These are phyloP conservation scores for Periparus ater DNA, from an alignment of 2,797 vertebrate genomes.

Conservation along the genomic window DNA sequence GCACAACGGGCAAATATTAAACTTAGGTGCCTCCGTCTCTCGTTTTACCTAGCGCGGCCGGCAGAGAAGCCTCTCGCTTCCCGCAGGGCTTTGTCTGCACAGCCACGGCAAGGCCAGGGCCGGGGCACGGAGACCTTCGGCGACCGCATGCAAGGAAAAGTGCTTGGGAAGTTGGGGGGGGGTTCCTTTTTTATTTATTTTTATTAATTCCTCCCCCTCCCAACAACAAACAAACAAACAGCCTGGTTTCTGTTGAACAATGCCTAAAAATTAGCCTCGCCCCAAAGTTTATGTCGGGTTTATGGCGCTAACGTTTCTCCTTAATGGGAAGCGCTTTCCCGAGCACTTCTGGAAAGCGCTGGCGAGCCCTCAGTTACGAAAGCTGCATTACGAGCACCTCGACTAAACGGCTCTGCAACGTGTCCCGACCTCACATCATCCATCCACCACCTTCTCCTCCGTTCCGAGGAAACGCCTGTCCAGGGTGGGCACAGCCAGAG, in stretches of 20 bases:
- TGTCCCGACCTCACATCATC: not conserved
- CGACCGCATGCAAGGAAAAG: not conserved
- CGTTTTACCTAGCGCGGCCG: not conserved
- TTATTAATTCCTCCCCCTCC: not conserved
- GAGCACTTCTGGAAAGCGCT: constrained; percentile 21
- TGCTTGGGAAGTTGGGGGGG: not conserved
- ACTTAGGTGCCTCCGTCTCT: not conserved
- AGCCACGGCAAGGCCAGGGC: not conserved
- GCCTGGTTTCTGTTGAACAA: constrained; percentile 6
- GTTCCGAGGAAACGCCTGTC: not conserved
- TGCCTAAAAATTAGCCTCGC: constrained; percentile 24
- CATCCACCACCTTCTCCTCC: not conserved
- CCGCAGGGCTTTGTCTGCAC: constrained; percentile 38
- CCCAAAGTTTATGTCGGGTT: constrained; percentile 29
- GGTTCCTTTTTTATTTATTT: too few species aligned
- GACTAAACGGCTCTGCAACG: not conserved
- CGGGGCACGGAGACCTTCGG: not conserved
- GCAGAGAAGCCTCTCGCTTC: constrained; percentile 3
- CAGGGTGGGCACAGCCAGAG: not conserved
- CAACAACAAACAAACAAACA: not conserved
- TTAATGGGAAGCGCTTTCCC: not conserved
- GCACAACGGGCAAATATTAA: constrained; percentile 20
- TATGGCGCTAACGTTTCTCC: not conserved
- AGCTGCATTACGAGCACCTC: not conserved
- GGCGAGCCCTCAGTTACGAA: not conserved